Evolutionary conservation across 2,797 vertebrate species (phyloP).

Genomic region (Benthosema pterotum): DNA sequence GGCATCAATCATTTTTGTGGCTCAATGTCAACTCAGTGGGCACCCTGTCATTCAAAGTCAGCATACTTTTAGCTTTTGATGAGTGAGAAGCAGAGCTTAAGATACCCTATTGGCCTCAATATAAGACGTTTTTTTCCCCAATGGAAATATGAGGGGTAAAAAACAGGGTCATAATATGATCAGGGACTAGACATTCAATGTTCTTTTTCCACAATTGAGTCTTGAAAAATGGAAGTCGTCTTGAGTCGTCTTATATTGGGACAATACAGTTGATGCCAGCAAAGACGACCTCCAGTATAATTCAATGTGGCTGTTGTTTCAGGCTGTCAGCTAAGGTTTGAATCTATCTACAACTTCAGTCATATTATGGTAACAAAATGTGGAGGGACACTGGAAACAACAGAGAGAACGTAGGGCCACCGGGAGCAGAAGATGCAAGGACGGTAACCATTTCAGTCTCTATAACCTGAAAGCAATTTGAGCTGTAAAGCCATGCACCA

Average conservation of each 20-base stretch:
- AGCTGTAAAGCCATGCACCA: slow-evolving; percentile 49
- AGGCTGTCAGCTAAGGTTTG: slow-evolving; percentile 57
- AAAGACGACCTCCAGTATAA: slow-evolving; percentile 33
- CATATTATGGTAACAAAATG: background rate
- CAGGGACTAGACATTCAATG: too few relatives aligned
- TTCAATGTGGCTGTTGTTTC: slow-evolving; percentile 59
- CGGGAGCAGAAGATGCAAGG: slow-evolving; percentile 48
- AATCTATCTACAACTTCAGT: slow-evolving; percentile 45
- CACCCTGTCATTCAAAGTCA: slow-evolving; percentile 20
- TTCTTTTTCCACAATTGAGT: too few relatives aligned
- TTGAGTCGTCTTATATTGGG: too few relatives aligned
- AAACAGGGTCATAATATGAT: too few relatives aligned
- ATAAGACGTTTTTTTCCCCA: too few relatives aligned
- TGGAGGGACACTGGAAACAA: too few relatives aligned
- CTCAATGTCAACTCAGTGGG: slow-evolving; percentile 10
- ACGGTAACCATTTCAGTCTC: slow-evolving; percentile 58
- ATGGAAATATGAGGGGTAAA: too few relatives aligned
- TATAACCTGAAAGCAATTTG: slow-evolving; percentile 62
- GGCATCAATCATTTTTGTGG: slow-evolving; percentile 26
- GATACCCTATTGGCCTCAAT: slow-evolving; percentile 42
- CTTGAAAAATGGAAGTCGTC: too few relatives aligned
- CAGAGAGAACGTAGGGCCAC: too few relatives aligned
- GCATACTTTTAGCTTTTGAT: slow-evolving; percentile 35
- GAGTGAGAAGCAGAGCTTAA: slow-evolving; percentile 35
- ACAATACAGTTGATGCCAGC: too few relatives aligned